phyloP scores from a whole-genome alignment of 2,113 vertebrate genomes.

The Gambusia affinis region DNA sequence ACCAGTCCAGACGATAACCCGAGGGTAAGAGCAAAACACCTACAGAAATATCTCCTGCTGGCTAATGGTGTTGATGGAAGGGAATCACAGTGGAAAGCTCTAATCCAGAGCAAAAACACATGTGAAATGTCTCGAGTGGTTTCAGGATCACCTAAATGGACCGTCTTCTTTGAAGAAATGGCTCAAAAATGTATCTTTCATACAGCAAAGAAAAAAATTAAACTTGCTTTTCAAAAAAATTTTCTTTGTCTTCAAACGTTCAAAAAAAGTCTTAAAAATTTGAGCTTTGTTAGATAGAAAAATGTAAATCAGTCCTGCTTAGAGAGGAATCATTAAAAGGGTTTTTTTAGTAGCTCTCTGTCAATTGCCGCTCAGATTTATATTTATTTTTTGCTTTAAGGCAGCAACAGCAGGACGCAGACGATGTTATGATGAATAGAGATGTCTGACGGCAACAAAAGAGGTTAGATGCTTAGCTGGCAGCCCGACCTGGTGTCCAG shows the following conservation, averaged over 20 bases:
- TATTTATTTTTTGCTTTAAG: constrained; percentile 5
- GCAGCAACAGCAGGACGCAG: constrained; percentile 42
- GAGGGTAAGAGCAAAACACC: neutral
- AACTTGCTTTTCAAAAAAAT: no score
- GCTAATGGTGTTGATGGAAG: constrained; percentile 19
- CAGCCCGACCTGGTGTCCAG: constrained; percentile 55
- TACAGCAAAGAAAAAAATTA: no score
- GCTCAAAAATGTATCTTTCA: neutral
- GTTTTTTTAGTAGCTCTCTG: constrained; percentile 5
- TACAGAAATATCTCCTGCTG: neutral
- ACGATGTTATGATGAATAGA: constrained; percentile 65
- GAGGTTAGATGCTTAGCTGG: constrained; percentile 60
- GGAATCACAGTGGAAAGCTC: neutral
- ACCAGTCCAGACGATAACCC: neutral
- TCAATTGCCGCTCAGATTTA: no score
- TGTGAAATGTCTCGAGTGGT: neutral
- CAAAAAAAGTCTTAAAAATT: neutral
- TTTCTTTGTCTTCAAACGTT: neutral
- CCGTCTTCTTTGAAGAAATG: neutral
- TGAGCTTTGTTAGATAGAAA: no score
- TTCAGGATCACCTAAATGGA: neutral
- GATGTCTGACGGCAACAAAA: constrained; percentile 64
- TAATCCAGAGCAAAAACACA: neutral
- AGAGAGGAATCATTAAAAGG: neutral
- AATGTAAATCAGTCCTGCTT: no score